Base-by-base conservation (phyloP, 2,888 invertebrate genomes). In the Rutpela maculata region DNA sequence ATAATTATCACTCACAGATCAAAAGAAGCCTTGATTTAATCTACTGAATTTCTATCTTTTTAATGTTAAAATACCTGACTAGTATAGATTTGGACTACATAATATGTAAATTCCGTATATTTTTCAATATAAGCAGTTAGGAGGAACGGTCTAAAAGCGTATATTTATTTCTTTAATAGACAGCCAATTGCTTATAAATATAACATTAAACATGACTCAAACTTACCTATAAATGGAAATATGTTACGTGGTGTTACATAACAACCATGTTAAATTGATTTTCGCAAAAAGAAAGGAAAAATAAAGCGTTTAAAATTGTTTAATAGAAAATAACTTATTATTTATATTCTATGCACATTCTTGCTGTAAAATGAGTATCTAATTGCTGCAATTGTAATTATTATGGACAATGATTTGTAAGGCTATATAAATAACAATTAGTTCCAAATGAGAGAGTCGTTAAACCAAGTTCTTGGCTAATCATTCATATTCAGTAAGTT, bases 191-290 rank as follows among this genome's bases (percentile, higher is more conserved):
- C 50, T 0, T 0, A 31, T 60, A 26, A 26, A n/a, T 60, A 50
- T 6, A 50, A n/a, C 3, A 50, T 43, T 43, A 43, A 35, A 6
- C 1, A 12, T 43, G 12, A 43, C 2, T 50, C n/a, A 50, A 50
- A 50, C n/a, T 15, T 50, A 12, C 6, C 50, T 50, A 50, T 50
- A 50, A 15, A 50, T 4, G n/a, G 50, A 50, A 50, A 15, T 60
- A n/a, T 60, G 31, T 60, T 60, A 22, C 31, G 60, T 60, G n/a
- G 3, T 12, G n/a, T 60, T 60, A 60, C 26, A 22, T 60, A 60
- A 60, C 31, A 15, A n/a, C 26, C 60, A 5, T 26, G 5, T 26
- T 60, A n/a, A 60, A 60, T 60, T 60, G 60, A 60, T 60, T 26
- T 60, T 6, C 11, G n/a, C n/a, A n/a, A 59, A 60, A 26, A 26